Evolutionary conservation across 2,797 vertebrate genomes (phyloP).

Genomic region (Sparus aurata): DNA sequence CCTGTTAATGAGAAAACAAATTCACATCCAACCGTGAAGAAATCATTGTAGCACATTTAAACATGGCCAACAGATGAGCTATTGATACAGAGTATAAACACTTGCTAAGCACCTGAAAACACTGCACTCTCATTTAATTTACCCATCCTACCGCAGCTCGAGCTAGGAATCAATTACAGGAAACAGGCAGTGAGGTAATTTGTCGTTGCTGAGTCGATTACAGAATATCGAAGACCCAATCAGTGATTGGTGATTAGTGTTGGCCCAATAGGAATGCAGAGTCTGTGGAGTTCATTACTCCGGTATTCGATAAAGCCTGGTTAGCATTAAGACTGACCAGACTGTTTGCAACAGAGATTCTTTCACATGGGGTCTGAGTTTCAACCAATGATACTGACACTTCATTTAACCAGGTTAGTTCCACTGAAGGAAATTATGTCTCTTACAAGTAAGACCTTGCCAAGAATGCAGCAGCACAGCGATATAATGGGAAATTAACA

Average conservation of each 20-base stretch:
- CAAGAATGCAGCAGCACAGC: too few species aligned
- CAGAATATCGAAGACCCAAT: constrained; percentile 68
- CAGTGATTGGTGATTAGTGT: constrained; percentile 76
- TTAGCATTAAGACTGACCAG: constrained; percentile 6
- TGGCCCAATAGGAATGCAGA: constrained; percentile 66
- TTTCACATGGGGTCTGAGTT: background rate
- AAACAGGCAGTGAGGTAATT: constrained; percentile 63
- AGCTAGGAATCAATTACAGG: constrained; percentile 72
- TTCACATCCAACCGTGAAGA: constrained; percentile 54
- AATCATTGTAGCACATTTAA: constrained; percentile 57
- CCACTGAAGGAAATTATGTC: too few species aligned
- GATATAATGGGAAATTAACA: too few species aligned
- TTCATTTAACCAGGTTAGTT: background rate
- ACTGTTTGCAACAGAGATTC: background rate
- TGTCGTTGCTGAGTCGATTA: constrained; percentile 73
- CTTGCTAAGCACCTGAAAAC: constrained; percentile 61
- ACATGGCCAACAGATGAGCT: constrained; percentile 30
- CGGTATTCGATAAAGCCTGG: constrained; percentile 69
- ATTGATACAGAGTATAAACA: constrained; percentile 61
- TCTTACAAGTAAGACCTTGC: too few species aligned
- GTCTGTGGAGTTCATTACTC: constrained; percentile 80
- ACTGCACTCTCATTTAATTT: constrained; percentile 59
- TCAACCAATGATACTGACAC: background rate
- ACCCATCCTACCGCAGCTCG: constrained; percentile 42
- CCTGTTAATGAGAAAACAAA: constrained; percentile 70